A percentile compares a stretch with the other conserved stretches of the same genome.
These are phyloP conservation scores for Melanotaenia trifasciata DNA, from an alignment of 2,797 vertebrate species.

Conservation along the genomic window DNA sequence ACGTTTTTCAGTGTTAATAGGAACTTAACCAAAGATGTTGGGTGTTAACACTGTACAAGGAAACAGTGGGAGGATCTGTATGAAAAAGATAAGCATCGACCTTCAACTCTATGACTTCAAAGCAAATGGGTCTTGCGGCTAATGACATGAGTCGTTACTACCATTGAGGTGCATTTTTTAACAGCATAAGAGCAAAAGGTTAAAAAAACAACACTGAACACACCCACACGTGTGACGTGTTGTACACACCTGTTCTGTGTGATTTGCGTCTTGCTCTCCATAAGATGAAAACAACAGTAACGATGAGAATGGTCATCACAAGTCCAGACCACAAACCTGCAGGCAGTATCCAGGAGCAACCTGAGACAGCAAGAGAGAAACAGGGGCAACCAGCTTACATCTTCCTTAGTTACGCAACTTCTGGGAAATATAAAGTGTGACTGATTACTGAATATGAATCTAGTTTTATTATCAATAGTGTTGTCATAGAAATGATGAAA, in stretches of 20 bases:
- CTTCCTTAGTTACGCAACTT: slow-evolving; percentile 2
- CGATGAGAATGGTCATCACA: slow-evolving; percentile 60
- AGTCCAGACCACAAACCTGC: slow-evolving; percentile 77
- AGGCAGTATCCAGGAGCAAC: slow-evolving; percentile 72
- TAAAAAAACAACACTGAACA: slow-evolving; percentile 3
- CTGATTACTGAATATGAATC: background rate
- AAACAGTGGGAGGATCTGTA: slow-evolving; percentile 43
- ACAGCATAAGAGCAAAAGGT: slow-evolving; percentile 2
- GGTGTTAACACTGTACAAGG: slow-evolving; percentile 19
- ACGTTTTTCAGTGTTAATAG: background rate
- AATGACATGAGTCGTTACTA: background rate
- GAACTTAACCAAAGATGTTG: background rate
- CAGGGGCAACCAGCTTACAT: background rate
- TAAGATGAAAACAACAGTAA: slow-evolving; percentile 58
- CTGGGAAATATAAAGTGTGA: slow-evolving; percentile 13
- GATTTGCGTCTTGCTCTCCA: slow-evolving; percentile 62
- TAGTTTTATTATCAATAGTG: slow-evolving; percentile 3
- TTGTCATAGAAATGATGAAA: background rate
- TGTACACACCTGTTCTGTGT: slow-evolving; percentile 58
- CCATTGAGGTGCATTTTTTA: slow-evolving; percentile 1
- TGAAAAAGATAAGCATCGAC: slow-evolving; percentile 31
- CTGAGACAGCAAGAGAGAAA: slow-evolving; percentile 48
- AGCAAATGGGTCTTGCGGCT: slow-evolving; percentile 24
- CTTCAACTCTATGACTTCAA: slow-evolving; percentile 45
- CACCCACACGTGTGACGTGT: background rate